Percentiles rank a stretch among this genome's conserved stretches.
Evolutionary conservation across 2,888 invertebrate species (phyloP).

Genomic region (Labia minor): DNA sequence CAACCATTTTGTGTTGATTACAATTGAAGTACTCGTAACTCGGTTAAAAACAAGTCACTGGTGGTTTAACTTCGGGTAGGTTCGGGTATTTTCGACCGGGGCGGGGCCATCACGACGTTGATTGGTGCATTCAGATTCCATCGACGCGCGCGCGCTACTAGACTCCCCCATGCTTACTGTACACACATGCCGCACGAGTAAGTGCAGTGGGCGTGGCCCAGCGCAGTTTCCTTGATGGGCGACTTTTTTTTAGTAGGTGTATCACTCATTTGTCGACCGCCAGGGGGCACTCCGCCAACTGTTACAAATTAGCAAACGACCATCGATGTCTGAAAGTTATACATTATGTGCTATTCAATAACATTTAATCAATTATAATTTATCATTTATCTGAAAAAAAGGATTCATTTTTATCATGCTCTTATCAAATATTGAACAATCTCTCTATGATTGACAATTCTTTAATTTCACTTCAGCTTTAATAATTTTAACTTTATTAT

Average conservation of each 20-base stretch:
- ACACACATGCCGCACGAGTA: not conserved
- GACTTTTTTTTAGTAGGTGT: not conserved
- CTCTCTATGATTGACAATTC: too few relatives aligned
- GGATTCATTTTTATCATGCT: too few relatives aligned
- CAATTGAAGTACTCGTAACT: not conserved
- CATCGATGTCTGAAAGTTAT: too few relatives aligned
- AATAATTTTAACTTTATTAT: too few relatives aligned
- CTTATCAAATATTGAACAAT: too few relatives aligned
- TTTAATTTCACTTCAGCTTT: too few relatives aligned
- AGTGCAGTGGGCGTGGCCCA: not conserved
- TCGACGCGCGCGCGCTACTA: not conserved
- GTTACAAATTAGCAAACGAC: too few relatives aligned
- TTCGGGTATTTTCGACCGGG: not conserved
- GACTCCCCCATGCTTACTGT: not conserved
- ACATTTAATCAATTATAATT: too few relatives aligned
- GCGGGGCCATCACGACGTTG: not conserved
- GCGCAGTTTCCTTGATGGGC: not conserved
- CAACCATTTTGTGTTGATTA: not conserved
- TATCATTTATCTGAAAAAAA: too few relatives aligned
- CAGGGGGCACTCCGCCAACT: not conserved
- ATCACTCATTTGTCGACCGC: not conserved
- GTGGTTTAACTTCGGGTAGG: not conserved
- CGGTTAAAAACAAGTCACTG: not conserved
- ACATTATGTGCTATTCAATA: too few relatives aligned
- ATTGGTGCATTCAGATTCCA: not conserved